Evolutionary conservation across 1,140 invertebrate species (phyloP).

Genomic region (Latrodectus geometricus): DNA sequence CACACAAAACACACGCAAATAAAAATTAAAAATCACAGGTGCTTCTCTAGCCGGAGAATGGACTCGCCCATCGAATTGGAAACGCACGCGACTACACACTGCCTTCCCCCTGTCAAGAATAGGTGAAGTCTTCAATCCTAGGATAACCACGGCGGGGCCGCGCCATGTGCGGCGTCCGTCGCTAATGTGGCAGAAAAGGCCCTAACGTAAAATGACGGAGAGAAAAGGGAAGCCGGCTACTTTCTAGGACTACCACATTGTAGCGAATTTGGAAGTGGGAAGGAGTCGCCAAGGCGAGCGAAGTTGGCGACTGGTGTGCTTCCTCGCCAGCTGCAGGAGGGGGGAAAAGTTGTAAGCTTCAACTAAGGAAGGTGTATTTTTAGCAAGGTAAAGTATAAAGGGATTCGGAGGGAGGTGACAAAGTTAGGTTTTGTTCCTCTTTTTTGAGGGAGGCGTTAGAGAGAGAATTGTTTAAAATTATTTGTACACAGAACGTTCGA

Average conservation of each 20-base stretch:
- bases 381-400: too few relatives aligned
- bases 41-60: conserved; percentile 1
- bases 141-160: conserved; percentile 36
- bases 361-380: too few relatives aligned
- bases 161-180: conserved; percentile 57
- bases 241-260: conserved; percentile 47
- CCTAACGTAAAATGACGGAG: conserved; percentile 50
- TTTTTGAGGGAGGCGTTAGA: too few relatives aligned
- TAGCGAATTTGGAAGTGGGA: conserved; percentile 18
- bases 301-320: not conserved
- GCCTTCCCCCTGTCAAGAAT: conserved; percentile 45
- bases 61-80: conserved; percentile 24
- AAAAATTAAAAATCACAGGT: conserved; percentile 13
- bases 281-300: conserved; percentile 4
- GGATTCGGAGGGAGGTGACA: too few relatives aligned
- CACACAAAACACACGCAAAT: conserved; percentile 21
- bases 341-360: too few relatives aligned
- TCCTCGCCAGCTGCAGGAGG: too few relatives aligned
- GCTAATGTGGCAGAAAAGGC: conserved; percentile 42
- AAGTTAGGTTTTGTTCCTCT: too few relatives aligned
- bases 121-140: conserved; percentile 18
- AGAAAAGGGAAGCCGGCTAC: conserved; percentile 44
- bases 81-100: conserved; percentile 13
- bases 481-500: too few relatives aligned
- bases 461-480: too few relatives aligned